Evolutionary conservation across 1,140 invertebrate species (phyloP).

Genomic region (Drosophila gunungcola): DNA sequence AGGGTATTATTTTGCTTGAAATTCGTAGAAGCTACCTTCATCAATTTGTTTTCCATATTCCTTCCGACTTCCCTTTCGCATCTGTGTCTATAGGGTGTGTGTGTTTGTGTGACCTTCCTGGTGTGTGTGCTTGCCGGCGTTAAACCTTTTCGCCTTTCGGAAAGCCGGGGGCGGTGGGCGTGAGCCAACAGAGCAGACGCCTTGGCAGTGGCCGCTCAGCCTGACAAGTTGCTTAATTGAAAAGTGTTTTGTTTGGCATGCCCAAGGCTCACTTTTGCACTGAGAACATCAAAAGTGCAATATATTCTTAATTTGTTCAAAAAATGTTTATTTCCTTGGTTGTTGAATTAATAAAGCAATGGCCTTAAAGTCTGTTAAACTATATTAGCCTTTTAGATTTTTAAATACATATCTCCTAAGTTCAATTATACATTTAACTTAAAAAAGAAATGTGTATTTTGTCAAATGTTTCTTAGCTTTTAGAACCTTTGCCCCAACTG

Average conservation of each 20-base stretch:
- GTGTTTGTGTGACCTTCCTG: conserved; percentile 5
- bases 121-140: conserved; percentile 38
- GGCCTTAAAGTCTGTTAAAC: too few species aligned
- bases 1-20: conserved; percentile 13
- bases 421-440: too few species aligned
- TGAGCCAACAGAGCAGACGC: conserved; percentile 34
- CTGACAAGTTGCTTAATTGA: conserved; percentile 82
- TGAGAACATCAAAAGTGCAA: neutral
- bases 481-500: conserved; percentile 24
- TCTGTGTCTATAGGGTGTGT: neutral
- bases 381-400: too few species aligned
- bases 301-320: too few species aligned
- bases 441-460: neutral
- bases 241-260: conserved; percentile 74
- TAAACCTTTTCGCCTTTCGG: conserved; percentile 66
- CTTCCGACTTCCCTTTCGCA: conserved; percentile 25
- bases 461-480: neutral
- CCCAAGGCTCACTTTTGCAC: conserved; percentile 19
- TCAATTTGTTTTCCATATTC: conserved; percentile 46
- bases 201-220: conserved; percentile 37
- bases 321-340: too few species aligned
- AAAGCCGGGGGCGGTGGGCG: conserved; percentile 39
- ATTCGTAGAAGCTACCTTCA: conserved; percentile 1
- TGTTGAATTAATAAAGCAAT: too few species aligned
- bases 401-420: too few species aligned